phyloP scores from a whole-genome alignment of 2,797 vertebrate species.

The Octomys mimax region DNA sequence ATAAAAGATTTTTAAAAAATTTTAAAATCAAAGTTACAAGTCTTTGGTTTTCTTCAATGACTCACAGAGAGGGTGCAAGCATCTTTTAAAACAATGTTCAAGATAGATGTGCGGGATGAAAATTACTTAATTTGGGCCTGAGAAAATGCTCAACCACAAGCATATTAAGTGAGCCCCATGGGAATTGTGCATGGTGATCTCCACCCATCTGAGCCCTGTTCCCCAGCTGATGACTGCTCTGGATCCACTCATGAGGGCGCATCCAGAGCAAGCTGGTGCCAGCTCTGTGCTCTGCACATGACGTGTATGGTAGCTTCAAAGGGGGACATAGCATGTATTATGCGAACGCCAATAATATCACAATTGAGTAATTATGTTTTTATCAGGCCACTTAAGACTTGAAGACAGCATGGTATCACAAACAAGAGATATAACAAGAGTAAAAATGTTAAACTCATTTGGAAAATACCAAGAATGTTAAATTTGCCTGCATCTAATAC shows the following conservation, averaged over 20 bases:
- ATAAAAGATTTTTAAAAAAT: too few relatives aligned
- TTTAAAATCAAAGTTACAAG: conserved; percentile 59
- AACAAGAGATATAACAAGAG: background rate
- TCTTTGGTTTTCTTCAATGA: conserved; percentile 64
- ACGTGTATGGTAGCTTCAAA: background rate
- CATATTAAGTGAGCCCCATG: background rate
- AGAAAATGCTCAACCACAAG: background rate
- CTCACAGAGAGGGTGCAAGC: background rate
- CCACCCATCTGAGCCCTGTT: background rate
- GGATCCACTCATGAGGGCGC: background rate
- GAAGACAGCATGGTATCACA: background rate
- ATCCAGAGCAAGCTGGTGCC: background rate
- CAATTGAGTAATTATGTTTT: background rate
- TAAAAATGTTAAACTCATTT: background rate
- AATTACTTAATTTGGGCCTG: conserved; percentile 25
- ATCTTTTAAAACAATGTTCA: background rate
- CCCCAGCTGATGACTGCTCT: background rate
- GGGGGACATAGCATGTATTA: background rate
- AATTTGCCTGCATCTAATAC: background rate
- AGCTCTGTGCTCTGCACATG: background rate
- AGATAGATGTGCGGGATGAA: conserved; percentile 6
- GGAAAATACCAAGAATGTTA: background rate
- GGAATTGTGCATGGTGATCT: background rate
- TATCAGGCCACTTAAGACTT: background rate
- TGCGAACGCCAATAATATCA: background rate